phyloP scores from a whole-genome alignment of 2,113 vertebrate species.

The Dromiciops gliroides region DNA sequence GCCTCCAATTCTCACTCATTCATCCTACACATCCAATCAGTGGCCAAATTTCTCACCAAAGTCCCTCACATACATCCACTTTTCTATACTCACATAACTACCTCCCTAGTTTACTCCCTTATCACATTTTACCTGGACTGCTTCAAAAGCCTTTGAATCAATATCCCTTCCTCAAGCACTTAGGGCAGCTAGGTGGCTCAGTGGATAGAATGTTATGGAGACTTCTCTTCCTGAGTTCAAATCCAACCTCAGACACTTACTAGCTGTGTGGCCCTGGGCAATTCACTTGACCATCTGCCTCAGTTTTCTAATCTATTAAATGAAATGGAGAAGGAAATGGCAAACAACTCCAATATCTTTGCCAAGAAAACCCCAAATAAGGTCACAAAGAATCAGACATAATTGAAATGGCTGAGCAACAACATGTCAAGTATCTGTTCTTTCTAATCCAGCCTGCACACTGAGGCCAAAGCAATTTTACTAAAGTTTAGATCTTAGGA shows the following conservation, averaged over 20 bases:
- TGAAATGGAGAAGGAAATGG: background rate
- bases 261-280: background rate
- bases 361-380: background rate
- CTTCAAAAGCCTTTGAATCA: background rate
- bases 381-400: background rate
- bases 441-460: background rate
- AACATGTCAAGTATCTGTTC: background rate
- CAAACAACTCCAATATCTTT: background rate
- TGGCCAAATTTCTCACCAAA: background rate
- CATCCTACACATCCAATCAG: background rate
- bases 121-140: background rate
- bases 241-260: background rate
- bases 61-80: background rate
- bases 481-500: background rate
- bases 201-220: background rate
- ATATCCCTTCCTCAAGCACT: background rate
- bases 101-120: background rate
- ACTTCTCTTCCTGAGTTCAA: background rate
- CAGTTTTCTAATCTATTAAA: background rate
- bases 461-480: background rate
- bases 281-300: background rate
- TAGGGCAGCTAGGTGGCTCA: background rate
- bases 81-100: background rate
- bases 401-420: background rate
- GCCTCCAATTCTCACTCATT: background rate